Percentiles rank a stretch among this genome's conserved stretches.
Evolutionary conservation across 2,888 invertebrate species (phyloP).

Genomic region (Suillia variegata): DNA sequence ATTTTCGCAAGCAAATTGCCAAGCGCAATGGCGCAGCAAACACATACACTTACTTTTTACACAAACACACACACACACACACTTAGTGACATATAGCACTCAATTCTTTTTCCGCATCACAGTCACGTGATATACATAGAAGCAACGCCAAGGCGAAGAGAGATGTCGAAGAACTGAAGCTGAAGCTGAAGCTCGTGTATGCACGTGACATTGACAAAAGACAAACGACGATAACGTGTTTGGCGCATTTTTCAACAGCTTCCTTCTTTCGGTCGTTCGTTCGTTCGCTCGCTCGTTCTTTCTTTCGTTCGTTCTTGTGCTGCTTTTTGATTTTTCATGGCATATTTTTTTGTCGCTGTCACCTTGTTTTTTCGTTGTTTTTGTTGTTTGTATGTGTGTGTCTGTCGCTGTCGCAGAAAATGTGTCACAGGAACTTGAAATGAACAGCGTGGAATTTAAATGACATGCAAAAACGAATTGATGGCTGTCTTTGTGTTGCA

Average conservation of each 20-base stretch:
- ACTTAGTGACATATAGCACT: not conserved
- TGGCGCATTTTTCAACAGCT: conserved; percentile 7
- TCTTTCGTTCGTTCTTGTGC: not conserved
- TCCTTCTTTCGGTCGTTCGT: not conserved
- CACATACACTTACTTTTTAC: not conserved
- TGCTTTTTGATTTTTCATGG: conserved; percentile 19
- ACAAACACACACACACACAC: not conserved
- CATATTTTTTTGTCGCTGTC: conserved; percentile 19
- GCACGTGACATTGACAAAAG: conserved; percentile 42
- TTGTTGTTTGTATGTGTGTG: not conserved
- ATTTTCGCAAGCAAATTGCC: not conserved
- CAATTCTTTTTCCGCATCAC: not conserved
- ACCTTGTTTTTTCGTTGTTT: not conserved
- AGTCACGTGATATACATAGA: not conserved
- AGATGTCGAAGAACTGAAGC: too few species aligned
- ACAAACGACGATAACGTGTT: conserved; percentile 26
- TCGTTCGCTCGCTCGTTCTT: conserved; percentile 6
- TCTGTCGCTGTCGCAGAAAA: conserved; percentile 12
- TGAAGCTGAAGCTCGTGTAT: conserved; percentile 1
- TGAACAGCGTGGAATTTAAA: conserved; percentile 25
- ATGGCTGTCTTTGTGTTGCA: not conserved
- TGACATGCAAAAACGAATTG: conserved; percentile 10
- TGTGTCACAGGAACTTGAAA: conserved; percentile 29
- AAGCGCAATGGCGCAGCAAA: not conserved
- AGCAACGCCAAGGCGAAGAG: too few species aligned